Base-by-base conservation (phyloP, 2,888 invertebrate species). In the Latrodectus hesperus region DNA sequence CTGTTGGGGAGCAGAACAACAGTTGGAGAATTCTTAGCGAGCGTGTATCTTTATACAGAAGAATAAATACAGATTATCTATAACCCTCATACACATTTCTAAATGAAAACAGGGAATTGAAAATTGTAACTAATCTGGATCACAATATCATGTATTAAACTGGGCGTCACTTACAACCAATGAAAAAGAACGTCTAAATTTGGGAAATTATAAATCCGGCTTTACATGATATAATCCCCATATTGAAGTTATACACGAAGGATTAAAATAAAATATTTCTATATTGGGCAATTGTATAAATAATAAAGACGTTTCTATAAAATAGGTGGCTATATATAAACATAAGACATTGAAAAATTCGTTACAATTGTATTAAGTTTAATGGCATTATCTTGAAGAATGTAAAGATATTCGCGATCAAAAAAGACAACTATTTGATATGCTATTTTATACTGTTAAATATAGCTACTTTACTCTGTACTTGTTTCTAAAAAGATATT, bases 31-130 rank as follows among this genome's bases (percentile, higher is more conserved):
- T 75, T 80, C 73, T 72, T 52, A 75, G 17, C 53, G 72, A 74
- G 60, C 55, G 22, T 60, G 51, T 67, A 65, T 60, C 73, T 72
- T 73, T 6, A 26, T 70, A 65, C n/a, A 65, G 65, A 65, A 74
- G 26, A 52, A 65, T 70, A 86, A 81, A 87, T 81, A 87, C 81
- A 81, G 76, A 77, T 67, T 70, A 53, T 55, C n/a, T 38, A 22
- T 22, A 60, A 60, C 60, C 10, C 60, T n/a, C 11, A 60, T 60
- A 14, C n/a, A 10, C n/a, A 60, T 60, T 60, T 60, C 60, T 60
- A 16, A 60, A 60, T 60, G 60, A n/a, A 60, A n/a, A 60, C 60
- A 10, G 12, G 12, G 60, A 60, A 60, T 55, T 14, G 6, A 55
- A 22, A 22, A 22, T 16, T n/a, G 12, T 8, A 16, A 12, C n/a